These are phyloP conservation scores for Aelia acuminata DNA, from an alignment of 2,888 invertebrate species.

Conservation along the genomic window DNA sequence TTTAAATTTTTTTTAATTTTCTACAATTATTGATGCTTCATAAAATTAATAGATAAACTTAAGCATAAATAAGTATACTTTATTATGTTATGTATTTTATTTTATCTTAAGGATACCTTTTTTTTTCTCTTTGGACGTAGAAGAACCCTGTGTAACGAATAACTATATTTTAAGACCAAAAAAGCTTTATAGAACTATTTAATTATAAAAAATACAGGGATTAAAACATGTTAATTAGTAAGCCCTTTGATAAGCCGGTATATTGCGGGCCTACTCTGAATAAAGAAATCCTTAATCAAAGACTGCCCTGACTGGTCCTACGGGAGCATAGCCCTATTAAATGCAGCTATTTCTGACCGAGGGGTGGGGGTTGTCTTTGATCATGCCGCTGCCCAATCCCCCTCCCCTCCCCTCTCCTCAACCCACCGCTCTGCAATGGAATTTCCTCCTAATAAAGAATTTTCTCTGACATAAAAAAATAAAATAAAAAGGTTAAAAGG, in stretches of 20 bases:
- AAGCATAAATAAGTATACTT: no score
- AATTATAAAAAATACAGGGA: neutral
- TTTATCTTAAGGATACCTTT: no score
- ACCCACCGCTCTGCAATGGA: neutral
- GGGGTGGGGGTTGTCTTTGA: neutral
- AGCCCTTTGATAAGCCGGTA: neutral
- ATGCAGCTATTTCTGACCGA: conserved; percentile 13
- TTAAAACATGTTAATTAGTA: conserved; percentile 1
- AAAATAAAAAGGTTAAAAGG: conserved; percentile 2
- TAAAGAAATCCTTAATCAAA: conserved; percentile 49
- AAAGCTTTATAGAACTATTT: neutral
- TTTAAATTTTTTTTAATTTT: no score
- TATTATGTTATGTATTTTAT: no score
- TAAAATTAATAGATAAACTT: no score
- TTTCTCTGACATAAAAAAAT: conserved; percentile 15
- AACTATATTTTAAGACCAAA: neutral
- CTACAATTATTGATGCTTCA: no score
- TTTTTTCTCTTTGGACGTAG: no score
- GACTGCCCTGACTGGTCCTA: conserved; percentile 1
- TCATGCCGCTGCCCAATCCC: neutral
- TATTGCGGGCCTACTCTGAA: neutral
- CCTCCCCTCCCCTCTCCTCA: neutral
- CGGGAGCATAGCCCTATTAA: conserved; percentile 22
- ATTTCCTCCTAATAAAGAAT: conserved; percentile 32
- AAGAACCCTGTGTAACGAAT: no score